These are phyloP conservation scores for Agrochola lota DNA, from an alignment of 2,888 invertebrate species.

Conservation along the genomic window DNA sequence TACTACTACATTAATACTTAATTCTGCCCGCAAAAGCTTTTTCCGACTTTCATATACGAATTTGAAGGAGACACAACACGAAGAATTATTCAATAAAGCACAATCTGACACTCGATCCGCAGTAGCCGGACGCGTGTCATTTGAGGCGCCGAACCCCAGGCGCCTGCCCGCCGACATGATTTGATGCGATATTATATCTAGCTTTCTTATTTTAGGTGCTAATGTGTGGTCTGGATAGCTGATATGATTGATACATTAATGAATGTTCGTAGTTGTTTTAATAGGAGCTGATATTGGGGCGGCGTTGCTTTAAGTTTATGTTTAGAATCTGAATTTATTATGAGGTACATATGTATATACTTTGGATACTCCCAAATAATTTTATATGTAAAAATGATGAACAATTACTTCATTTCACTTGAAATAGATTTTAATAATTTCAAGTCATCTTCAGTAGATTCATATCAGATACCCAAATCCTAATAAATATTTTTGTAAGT, in stretches of 20 bases:
- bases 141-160: slow-evolving; percentile 73
- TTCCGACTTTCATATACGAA: neutral
- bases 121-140: slow-evolving; percentile 71
- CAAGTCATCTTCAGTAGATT: neutral
- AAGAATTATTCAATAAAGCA: slow-evolving; percentile 56
- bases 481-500: neutral
- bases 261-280: slow-evolving; percentile 36
- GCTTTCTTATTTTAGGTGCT: slow-evolving; percentile 60
- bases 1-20: neutral
- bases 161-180: slow-evolving; percentile 67
- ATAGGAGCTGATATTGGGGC: slow-evolving; percentile 21
- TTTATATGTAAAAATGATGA: neutral
- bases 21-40: neutral
- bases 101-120: slow-evolving; percentile 61
- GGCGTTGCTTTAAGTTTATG: neutral
- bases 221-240: slow-evolving; percentile 58
- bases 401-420: neutral
- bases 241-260: slow-evolving; percentile 45
- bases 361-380: neutral
- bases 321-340: neutral
- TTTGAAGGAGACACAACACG: slow-evolving; percentile 20
- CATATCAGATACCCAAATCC: neutral
- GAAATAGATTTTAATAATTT: neutral
- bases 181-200: slow-evolving; percentile 60
- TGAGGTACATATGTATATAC: neutral